These are phyloP conservation scores for Echinops telfairi DNA, from an alignment of 2,113 vertebrate species.

Conservation along the genomic window DNA sequence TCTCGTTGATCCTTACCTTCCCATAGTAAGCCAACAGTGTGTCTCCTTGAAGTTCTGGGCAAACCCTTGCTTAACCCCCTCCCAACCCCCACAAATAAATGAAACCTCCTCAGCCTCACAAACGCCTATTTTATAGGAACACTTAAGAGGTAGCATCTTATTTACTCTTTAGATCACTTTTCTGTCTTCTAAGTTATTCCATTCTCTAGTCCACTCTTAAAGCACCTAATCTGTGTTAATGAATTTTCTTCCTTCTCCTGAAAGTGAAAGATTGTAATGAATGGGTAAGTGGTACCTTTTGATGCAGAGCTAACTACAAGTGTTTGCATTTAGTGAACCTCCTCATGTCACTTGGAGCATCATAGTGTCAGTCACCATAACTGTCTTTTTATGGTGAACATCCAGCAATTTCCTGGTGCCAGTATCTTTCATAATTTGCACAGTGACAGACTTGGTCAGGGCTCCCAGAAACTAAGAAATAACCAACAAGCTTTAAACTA, in stretches of 20 bases:
- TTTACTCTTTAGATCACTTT: background rate
- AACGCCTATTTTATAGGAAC: background rate
- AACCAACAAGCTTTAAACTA: constrained; percentile 69
- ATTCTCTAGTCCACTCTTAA: constrained; percentile 10
- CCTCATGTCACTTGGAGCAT: background rate
- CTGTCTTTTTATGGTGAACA: constrained; percentile 15
- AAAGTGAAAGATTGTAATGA: constrained; percentile 18
- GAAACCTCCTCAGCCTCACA: background rate
- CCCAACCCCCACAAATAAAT: background rate
- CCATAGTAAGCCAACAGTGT: background rate
- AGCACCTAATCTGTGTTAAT: background rate
- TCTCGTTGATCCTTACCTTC: background rate
- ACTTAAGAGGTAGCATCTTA: background rate
- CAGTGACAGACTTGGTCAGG: background rate
- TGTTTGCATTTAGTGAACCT: background rate
- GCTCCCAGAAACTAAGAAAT: constrained; percentile 76
- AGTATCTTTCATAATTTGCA: constrained; percentile 48
- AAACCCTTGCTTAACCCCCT: background rate
- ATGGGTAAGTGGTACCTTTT: background rate
- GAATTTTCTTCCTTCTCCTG: background rate
- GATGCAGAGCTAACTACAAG: background rate
- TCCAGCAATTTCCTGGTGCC: background rate
- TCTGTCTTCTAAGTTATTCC: background rate
- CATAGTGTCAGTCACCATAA: background rate
- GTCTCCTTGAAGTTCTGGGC: background rate